Conservation (phyloP, 2,888 invertebrate species). For the Aplocera efformata region DNA sequence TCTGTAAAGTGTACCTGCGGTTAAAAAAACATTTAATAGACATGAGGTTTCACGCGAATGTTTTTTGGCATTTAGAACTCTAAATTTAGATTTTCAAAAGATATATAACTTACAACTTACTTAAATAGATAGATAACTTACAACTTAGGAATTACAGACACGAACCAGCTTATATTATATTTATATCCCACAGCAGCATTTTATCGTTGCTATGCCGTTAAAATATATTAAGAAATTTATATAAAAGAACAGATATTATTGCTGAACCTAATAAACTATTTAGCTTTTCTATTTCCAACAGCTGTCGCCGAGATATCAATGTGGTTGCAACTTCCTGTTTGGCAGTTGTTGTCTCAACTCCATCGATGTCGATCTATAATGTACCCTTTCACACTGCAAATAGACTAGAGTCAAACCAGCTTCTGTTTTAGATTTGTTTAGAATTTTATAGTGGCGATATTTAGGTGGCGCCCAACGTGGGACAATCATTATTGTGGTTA, state of each 20-base stretch:
- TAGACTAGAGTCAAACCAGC: constrained; percentile 11
- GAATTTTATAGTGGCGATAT: constrained; percentile 8
- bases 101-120: no score
- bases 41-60: no score
- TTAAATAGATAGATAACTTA: no score
- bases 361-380: constrained; percentile 27
- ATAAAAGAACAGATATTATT: no score
- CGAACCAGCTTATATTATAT: no score
- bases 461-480: constrained; percentile 9
- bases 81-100: no score
- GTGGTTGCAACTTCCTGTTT: constrained; percentile 18
- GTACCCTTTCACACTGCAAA: constrained; percentile 23
- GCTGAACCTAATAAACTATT: constrained; percentile 15
- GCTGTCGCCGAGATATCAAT: constrained; percentile 18
- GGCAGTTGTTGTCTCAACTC: constrained; percentile 18
- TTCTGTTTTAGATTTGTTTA: constrained; percentile 15
- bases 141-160: no score
- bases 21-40: no score
- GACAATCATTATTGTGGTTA: neutral
- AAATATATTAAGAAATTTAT: constrained; percentile 2
- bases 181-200: no score
- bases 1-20: no score
- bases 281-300: constrained; percentile 21
- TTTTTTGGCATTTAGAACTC: no score
- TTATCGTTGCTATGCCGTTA: no score